Base-by-base conservation (phyloP, 2,888 invertebrate species). In the Lycocerus yunnanus region DNA sequence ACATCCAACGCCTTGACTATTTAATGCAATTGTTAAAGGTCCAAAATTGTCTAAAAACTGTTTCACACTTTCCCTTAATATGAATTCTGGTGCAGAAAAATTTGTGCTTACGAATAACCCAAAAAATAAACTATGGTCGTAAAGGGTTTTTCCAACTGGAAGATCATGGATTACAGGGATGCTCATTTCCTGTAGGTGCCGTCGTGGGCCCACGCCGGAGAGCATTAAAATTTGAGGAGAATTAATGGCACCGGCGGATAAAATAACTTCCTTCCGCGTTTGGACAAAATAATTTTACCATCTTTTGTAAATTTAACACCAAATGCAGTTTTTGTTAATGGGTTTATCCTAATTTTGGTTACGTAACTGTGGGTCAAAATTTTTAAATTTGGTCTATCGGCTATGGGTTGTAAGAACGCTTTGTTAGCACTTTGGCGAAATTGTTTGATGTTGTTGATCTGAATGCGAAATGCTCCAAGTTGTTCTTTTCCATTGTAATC, bases 61-160 rank as follows among this genome's bases (percentile, higher is more conserved):
- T 83, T 90, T 89, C 58, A 85, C 78, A 24, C 87, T 75, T 24
- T 89, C 80, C 81, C 89, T 85, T 4, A 87, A 81, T 15, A 84
- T 84, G 43, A 43, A 43, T 5, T 43, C 43, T 1, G 88, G 85
- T 71, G 84, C 80, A 5, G 91, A 91, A 0, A 90, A 87, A 1
- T 90, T 89, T 84, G 89, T 87, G 80, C 91, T 91, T 1, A 88
- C 87, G 9, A 92, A 82, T 1, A 91, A 84, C 0, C 90, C 82
- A 1, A 91, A 85, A 1, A 89, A 90, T 79, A 90, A 90, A 0
- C 93, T 89, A 82, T 94, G 94, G 82, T 94, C 93, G 83, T 93
- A 94, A 1, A 95, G 87, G 84, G 94, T 94, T 78, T 89, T 87
- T 0, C 94, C 94, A 0, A 95, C 94, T 66, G 90, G 90, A 66